These are phyloP conservation scores for Leistus spinibarbis DNA, from an alignment of 2,888 invertebrate species.

Conservation along the genomic window DNA sequence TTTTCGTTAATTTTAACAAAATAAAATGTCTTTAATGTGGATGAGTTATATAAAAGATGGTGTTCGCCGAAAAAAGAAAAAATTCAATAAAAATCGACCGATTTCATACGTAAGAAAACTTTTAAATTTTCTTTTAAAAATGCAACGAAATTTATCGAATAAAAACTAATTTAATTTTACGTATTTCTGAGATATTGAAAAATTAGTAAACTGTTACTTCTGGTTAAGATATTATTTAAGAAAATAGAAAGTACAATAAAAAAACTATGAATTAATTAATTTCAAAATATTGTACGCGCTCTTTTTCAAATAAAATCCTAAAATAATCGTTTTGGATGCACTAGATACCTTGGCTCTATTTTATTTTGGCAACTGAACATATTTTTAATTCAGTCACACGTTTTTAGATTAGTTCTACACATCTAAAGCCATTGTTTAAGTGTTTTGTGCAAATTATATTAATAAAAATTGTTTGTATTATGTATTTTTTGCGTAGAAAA, in stretches of 20 bases:
- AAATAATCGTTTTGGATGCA: neutral
- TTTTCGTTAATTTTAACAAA: neutral
- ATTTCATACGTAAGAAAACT: neutral
- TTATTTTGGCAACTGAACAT: neutral
- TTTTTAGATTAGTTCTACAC: neutral
- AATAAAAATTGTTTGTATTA: neutral
- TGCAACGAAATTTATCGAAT: too few species aligned
- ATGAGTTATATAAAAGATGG: conserved; percentile 49
- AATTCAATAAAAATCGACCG: conserved; percentile 1
- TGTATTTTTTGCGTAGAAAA: neutral
- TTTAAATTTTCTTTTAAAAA: neutral
- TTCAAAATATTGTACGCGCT: too few species aligned
- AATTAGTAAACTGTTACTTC: too few species aligned
- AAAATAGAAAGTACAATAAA: too few species aligned
- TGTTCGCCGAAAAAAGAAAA: conserved; percentile 17
- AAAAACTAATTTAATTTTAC: too few species aligned
- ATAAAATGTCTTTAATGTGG: conserved; percentile 48
- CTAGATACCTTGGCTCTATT: neutral
- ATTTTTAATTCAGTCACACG: neutral
- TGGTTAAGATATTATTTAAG: too few species aligned
- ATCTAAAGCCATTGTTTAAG: neutral
- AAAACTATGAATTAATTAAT: too few species aligned
- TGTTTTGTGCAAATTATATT: neutral
- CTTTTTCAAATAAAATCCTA: neutral
- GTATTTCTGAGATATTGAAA: too few species aligned